Percentiles rank a stretch among this genome's conserved stretches.
Conservation (phyloP, 2,113 vertebrate genomes). For the Redunca redunca region DNA sequence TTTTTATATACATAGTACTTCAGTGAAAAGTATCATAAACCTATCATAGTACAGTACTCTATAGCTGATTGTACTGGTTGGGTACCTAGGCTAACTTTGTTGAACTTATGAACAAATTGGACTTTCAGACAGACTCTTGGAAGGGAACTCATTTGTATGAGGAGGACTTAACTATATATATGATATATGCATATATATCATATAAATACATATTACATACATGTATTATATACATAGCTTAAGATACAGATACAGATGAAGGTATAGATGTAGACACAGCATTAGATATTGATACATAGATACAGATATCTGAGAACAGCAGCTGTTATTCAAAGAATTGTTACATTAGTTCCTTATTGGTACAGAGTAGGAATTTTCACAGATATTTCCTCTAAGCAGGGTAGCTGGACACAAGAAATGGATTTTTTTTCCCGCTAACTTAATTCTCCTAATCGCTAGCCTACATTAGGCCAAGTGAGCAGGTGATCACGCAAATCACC, state of each 20-base stretch:
- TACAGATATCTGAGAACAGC: not conserved
- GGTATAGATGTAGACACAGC: not conserved
- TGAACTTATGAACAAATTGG: not conserved
- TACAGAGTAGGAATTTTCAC: not conserved
- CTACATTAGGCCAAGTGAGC: constrained; percentile 13
- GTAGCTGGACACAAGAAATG: not conserved
- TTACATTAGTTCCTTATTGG: not conserved
- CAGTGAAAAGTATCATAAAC: not conserved
- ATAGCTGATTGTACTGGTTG: not conserved
- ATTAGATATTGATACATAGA: not conserved
- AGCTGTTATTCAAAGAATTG: not conserved
- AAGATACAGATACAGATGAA: not conserved
- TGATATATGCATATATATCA: not conserved
- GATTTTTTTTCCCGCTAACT: not conserved
- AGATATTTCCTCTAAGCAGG: not conserved
- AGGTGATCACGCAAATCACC: not conserved
- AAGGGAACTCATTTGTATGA: not conserved
- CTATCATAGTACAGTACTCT: not conserved
- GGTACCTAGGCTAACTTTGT: not conserved
- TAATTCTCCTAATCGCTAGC: not conserved
- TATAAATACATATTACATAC: not conserved
- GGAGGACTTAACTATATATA: not conserved
- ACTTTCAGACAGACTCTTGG: not conserved
- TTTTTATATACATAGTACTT: not conserved
- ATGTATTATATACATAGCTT: not conserved